Conservation (phyloP, 2,888 invertebrate species). For the Alitta virens region DNA sequence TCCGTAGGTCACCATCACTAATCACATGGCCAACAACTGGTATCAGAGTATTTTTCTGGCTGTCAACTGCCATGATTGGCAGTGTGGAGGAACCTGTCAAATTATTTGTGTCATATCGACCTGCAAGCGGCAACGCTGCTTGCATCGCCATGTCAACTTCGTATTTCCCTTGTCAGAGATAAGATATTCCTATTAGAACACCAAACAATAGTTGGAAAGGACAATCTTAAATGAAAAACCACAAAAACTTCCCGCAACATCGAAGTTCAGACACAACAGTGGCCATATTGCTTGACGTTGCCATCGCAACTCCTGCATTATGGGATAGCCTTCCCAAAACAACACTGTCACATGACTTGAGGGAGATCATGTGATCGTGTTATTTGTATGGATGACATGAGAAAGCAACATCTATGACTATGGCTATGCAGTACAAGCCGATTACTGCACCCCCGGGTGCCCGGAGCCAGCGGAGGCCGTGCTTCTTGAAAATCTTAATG, state of each 20-base stretch:
- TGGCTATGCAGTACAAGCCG: too few species aligned
- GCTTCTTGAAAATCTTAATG: too few species aligned
- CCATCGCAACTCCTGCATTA: conserved; percentile 1
- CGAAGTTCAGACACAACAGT: conserved; percentile 3
- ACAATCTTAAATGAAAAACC: background rate
- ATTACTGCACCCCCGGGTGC: too few species aligned
- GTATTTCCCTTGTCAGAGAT: background rate
- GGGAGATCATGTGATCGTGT: too few species aligned
- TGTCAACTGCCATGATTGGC: conserved; percentile 4
- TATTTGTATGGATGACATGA: too few species aligned
- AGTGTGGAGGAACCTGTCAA: background rate
- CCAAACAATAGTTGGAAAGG: background rate
- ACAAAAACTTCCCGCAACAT: too few species aligned
- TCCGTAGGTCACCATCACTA: conserved; percentile 52
- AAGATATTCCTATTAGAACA: background rate
- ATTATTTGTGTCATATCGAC: conserved; percentile 2
- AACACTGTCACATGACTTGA: background rate
- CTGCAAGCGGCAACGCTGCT: conserved; percentile 4
- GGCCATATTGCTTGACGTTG: conserved; percentile 20
- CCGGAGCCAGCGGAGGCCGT: too few species aligned
- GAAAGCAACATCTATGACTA: too few species aligned
- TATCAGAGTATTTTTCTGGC: conserved; percentile 23
- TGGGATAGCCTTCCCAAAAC: background rate
- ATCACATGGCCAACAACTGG: conserved; percentile 53
- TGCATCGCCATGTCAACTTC: conserved; percentile 10